These are phyloP conservation scores for Alcedo quadribrachys DNA, from an alignment of 2,797 vertebrate species.

Conservation along the genomic window DNA sequence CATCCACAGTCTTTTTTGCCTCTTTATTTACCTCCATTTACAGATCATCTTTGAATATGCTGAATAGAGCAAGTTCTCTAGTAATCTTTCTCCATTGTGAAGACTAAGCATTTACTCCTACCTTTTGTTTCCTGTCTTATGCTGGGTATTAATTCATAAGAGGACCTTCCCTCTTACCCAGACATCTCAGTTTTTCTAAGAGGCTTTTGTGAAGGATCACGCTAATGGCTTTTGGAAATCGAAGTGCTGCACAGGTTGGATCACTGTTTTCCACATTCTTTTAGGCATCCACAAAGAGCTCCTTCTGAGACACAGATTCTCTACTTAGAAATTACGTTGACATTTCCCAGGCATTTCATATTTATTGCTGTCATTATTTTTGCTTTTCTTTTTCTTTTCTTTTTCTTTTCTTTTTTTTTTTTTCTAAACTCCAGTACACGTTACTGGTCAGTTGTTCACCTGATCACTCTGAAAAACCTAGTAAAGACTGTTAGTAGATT, in stretches of 20 bases:
- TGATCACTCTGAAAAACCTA: background rate
- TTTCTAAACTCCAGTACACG: background rate
- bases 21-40: constrained; percentile 20
- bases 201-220: background rate
- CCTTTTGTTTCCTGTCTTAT: constrained; percentile 12
- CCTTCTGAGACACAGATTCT: background rate
- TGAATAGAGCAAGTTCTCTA: background rate
- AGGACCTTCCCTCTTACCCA: background rate
- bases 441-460: background rate
- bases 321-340: background rate
- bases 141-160: background rate
- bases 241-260: background rate
- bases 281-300: background rate
- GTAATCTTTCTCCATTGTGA: constrained; percentile 20
- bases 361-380: background rate
- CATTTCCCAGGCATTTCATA: background rate
- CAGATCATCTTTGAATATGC: background rate
- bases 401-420: background rate
- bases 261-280: background rate
- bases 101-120: background rate
- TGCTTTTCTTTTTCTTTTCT: background rate
- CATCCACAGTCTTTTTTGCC: background rate
- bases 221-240: background rate
- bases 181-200: background rate
- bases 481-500: background rate